Percentiles rank a stretch among this genome's conserved stretches.
Evolutionary conservation across 1,140 invertebrate genomes (phyloP).

Genomic region (Cepaea nemoralis): DNA sequence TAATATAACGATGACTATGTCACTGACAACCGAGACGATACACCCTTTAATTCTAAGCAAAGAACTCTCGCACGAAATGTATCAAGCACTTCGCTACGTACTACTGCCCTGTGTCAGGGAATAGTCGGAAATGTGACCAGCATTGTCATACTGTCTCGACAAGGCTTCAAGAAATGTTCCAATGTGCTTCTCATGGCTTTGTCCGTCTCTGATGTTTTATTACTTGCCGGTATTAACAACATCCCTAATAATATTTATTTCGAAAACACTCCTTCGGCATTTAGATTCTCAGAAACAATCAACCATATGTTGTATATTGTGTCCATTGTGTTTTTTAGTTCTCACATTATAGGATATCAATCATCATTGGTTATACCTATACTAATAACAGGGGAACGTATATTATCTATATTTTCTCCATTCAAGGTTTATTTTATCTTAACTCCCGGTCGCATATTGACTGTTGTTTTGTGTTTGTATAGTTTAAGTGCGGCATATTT

Average conservation of each 20-base stretch:
- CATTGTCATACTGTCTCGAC: not conserved
- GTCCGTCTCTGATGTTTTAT: not conserved
- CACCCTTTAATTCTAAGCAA: no score
- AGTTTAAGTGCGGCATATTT: not conserved
- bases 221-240: not conserved
- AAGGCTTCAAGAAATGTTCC: constrained; percentile 1
- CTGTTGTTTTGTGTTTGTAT: not conserved
- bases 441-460: not conserved
- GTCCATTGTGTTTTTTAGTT: not conserved
- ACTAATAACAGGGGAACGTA: not conserved
- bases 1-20: no score
- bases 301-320: not conserved
- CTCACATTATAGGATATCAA: not conserved
- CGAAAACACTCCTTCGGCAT: not conserved
- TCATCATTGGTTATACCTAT: not conserved
- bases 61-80: no score
- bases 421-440: not conserved
- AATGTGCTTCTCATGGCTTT: not conserved
- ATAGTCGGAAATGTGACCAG: not conserved
- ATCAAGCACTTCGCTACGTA: not conserved
- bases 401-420: not conserved
- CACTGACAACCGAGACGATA: no score
- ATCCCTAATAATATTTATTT: not conserved
- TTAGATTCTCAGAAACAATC: not conserved
- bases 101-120: not conserved